Percentiles rank a stretch among this genome's conserved stretches.
phyloP scores from a whole-genome alignment of 2,797 vertebrate genomes.

The Gymnothorax reevesii region DNA sequence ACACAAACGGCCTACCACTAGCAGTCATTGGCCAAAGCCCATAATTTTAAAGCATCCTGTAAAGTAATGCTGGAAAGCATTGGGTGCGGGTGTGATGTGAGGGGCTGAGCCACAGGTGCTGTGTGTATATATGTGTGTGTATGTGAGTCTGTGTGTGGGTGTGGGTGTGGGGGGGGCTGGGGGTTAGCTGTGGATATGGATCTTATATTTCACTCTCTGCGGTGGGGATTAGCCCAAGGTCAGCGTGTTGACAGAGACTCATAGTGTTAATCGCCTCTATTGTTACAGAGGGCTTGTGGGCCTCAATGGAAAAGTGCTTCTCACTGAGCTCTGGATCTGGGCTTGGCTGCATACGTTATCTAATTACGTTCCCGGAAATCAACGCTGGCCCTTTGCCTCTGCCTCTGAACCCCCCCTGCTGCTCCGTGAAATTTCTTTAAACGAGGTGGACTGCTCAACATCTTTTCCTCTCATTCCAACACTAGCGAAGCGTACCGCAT shows the following conservation, averaged over 20 bases:
- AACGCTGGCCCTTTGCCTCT: not conserved
- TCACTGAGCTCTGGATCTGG: not conserved
- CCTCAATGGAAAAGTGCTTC: not conserved
- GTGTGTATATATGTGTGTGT: not conserved
- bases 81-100: too few species aligned
- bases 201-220: not conserved
- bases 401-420: not conserved
- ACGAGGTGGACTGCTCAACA: too few species aligned
- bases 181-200: not conserved
- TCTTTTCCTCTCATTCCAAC: too few species aligned
- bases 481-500: too few species aligned
- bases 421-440: not conserved
- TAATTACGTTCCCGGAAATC: not conserved
- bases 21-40: not conserved
- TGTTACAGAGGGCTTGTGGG: not conserved
- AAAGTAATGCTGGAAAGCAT: not conserved
- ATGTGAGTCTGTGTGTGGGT: not conserved
- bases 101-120: not conserved
- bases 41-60: not conserved
- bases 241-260: not conserved
- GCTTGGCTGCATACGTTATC: not conserved
- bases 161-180: not conserved
- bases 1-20: not conserved
- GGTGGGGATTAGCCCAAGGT: slow-evolving; percentile 11
- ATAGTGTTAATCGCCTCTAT: not conserved